A percentile compares a stretch with the other conserved stretches of the same genome.
These are phyloP conservation scores for Spicauda simplicius DNA, from an alignment of 2,888 invertebrate species.

Conservation along the genomic window DNA sequence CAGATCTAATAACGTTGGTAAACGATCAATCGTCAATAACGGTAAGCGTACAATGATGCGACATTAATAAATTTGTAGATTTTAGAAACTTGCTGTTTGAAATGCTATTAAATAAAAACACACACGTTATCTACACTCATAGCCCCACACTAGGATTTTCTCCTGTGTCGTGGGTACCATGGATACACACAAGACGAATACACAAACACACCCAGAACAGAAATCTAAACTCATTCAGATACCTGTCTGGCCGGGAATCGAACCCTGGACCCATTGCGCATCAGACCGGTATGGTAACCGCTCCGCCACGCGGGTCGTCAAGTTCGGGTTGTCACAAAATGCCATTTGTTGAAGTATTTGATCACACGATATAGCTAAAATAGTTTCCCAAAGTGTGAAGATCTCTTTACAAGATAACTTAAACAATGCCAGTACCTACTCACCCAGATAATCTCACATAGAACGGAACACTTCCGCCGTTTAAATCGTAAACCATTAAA, in stretches of 20 bases:
- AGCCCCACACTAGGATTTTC: too few relatives aligned
- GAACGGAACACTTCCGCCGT: constrained; percentile 75
- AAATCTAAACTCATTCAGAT: too few relatives aligned
- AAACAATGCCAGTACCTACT: constrained; percentile 38
- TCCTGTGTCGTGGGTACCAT: too few relatives aligned
- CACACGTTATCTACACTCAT: too few relatives aligned
- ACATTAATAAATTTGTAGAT: constrained; percentile 55
- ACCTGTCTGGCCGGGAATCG: too few relatives aligned
- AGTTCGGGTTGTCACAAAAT: too few relatives aligned
- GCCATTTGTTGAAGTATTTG: constrained; percentile 9
- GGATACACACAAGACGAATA: too few relatives aligned
- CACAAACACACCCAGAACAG: too few relatives aligned
- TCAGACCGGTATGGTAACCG: too few relatives aligned
- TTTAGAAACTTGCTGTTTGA: constrained; percentile 22
- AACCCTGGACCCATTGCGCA: too few relatives aligned
- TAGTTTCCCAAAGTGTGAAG: constrained; percentile 21
- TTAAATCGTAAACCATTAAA: constrained; percentile 67
- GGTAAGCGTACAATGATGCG: constrained; percentile 57
- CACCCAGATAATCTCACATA: constrained; percentile 64
- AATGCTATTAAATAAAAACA: too few relatives aligned
- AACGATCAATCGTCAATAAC: constrained; percentile 65
- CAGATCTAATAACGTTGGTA: constrained; percentile 60
- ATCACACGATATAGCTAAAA: constrained; percentile 5
- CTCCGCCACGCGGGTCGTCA: too few relatives aligned
- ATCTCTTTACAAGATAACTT: constrained; percentile 19